Conservation (phyloP, 2,888 invertebrate species). For the Andrena flavipes region DNA sequence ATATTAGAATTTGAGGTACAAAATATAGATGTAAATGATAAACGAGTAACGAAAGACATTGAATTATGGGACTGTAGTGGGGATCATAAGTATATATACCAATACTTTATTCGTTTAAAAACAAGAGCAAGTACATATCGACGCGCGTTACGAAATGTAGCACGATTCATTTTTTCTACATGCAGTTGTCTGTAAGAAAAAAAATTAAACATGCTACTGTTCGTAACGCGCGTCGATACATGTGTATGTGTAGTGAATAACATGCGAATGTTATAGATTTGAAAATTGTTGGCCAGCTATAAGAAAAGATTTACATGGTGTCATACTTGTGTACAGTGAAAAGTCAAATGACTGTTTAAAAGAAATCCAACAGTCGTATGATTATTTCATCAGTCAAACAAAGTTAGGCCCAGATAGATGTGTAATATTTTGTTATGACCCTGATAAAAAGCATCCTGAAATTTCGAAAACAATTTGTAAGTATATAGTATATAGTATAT, state of each 20-base stretch:
- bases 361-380: slow-evolving; percentile 88
- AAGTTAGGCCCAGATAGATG: slow-evolving; percentile 89
- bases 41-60: slow-evolving; percentile 88
- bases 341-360: slow-evolving; percentile 86
- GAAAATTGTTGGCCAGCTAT: slow-evolving; percentile 92
- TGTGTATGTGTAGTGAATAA: neutral
- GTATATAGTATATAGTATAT: slow-evolving; percentile 66
- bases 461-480: slow-evolving; percentile 86
- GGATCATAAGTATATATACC: slow-evolving; percentile 87
- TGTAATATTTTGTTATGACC: slow-evolving; percentile 87
- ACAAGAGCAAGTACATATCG: too few relatives aligned
- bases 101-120: too few relatives aligned
- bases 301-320: slow-evolving; percentile 89
- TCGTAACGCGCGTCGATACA: too few relatives aligned
- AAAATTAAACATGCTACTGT: too few relatives aligned
- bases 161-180: too few relatives aligned
- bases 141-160: too few relatives aligned
- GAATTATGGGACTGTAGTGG: slow-evolving; percentile 94
- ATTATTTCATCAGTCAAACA: slow-evolving; percentile 89
- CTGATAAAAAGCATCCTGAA: slow-evolving; percentile 85
- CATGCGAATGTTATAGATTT: slow-evolving; percentile 86
- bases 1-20: slow-evolving; percentile 92
- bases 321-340: slow-evolving; percentile 89
- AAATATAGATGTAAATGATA: slow-evolving; percentile 87
- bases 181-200: too few relatives aligned